A percentile compares a stretch with the other conserved stretches of the same genome.
Evolutionary conservation across 2,888 invertebrate species (phyloP).

Genomic region (Eremobia ochroleuca): DNA sequence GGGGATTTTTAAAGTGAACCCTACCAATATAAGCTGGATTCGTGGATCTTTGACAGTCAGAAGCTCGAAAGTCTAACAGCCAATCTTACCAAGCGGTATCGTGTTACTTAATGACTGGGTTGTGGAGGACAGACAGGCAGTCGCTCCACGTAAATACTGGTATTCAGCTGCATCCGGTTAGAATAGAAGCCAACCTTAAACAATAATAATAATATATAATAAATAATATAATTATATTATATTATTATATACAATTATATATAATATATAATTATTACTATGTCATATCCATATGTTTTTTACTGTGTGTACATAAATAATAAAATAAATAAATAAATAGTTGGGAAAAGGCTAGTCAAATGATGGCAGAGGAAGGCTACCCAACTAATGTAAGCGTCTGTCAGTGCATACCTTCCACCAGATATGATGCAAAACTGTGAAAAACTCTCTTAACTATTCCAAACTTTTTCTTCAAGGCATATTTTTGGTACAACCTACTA

Average conservation of each 20-base stretch:
- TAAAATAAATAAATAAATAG: too few relatives aligned
- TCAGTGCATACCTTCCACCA: background rate
- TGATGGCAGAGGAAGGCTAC: background rate
- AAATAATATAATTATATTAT: too few relatives aligned
- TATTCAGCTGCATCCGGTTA: background rate
- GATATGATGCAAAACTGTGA: background rate
- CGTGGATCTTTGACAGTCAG: background rate
- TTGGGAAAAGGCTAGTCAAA: background rate
- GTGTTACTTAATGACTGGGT: background rate
- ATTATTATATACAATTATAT: too few relatives aligned
- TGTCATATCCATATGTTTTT: too few relatives aligned
- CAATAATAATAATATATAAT: too few relatives aligned
- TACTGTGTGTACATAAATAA: too few relatives aligned
- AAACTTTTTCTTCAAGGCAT: constrained; percentile 22
- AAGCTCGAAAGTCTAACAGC: background rate
- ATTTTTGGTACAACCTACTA: constrained; percentile 29
- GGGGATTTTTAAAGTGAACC: background rate
- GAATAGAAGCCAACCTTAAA: background rate
- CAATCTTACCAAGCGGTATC: background rate
- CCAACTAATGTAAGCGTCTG: too few relatives aligned
- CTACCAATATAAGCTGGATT: background rate
- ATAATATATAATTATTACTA: too few relatives aligned
- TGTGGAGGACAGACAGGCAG: background rate
- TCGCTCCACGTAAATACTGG: background rate
- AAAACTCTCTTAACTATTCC: background rate